A percentile compares a stretch with the other conserved stretches of the same genome.
Evolutionary conservation across 2,888 invertebrate genomes (phyloP).

Genomic region (Parnassius apollo): DNA sequence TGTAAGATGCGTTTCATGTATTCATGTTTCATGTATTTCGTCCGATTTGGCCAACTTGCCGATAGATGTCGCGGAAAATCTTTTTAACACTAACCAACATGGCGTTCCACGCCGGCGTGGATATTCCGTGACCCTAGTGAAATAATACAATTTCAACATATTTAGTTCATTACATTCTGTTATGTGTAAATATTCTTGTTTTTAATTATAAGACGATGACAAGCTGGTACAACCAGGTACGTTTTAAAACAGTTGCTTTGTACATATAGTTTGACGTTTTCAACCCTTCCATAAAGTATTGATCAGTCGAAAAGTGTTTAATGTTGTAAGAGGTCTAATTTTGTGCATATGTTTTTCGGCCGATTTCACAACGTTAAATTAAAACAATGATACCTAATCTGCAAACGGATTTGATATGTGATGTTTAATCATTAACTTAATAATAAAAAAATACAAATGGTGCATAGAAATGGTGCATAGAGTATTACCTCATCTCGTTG

Average conservation of each 20-base stretch:
- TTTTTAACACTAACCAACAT: constrained; percentile 44
- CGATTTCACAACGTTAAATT: too few species aligned
- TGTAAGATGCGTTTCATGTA: too few species aligned
- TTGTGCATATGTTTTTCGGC: not conserved
- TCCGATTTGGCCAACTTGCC: constrained; percentile 37
- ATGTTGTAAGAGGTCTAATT: not conserved
- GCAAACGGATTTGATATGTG: too few species aligned
- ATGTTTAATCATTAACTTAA: not conserved
- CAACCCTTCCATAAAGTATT: constrained; percentile 42
- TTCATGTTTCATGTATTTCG: too few species aligned
- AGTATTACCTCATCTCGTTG: constrained; percentile 47
- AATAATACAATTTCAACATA: constrained; percentile 35
- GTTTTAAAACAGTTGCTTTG: constrained; percentile 26
- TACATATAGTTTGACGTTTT: constrained; percentile 30
- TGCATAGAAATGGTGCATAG: constrained; percentile 62
- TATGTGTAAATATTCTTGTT: constrained; percentile 25
- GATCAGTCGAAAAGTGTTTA: constrained; percentile 45
- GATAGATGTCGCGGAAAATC: constrained; percentile 53
- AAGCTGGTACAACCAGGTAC: constrained; percentile 41
- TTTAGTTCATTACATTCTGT: constrained; percentile 31
- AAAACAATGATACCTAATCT: too few species aligned
- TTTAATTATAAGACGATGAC: constrained; percentile 35
- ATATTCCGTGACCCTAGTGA: constrained; percentile 46
- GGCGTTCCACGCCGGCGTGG: constrained; percentile 44
- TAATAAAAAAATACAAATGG: constrained; percentile 35